Conservation (phyloP, 2,113 vertebrate genomes). For the Scophthalmus maximus region DNA sequence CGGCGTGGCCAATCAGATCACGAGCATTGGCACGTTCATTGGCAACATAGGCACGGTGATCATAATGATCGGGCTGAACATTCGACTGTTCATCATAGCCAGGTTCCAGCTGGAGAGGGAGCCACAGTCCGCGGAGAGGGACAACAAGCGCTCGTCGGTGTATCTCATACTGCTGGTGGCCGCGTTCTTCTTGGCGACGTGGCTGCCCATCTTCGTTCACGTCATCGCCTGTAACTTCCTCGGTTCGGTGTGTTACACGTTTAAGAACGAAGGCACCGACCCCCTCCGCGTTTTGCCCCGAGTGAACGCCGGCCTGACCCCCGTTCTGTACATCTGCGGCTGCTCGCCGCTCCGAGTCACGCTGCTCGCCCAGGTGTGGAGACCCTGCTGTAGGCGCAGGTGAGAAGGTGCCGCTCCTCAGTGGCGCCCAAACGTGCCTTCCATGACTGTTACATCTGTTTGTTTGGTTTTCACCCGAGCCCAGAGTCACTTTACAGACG, state of each 20-base stretch:
- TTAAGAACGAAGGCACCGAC: slow-evolving; percentile 81
- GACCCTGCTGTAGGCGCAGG: slow-evolving; percentile 54
- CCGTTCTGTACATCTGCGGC: slow-evolving; percentile 80
- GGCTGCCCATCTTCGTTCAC: slow-evolving; percentile 79
- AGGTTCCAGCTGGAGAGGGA: slow-evolving; percentile 78
- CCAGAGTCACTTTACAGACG: not conserved
- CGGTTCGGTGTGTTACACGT: slow-evolving; percentile 59
- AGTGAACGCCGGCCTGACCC: slow-evolving; percentile 79
- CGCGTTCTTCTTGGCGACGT: slow-evolving; percentile 75
- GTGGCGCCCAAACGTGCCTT: not conserved
- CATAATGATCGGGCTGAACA: slow-evolving; percentile 83
- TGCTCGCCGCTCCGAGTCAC: slow-evolving; percentile 71
- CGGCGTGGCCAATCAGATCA: slow-evolving; percentile 63
- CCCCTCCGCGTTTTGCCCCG: slow-evolving; percentile 79
- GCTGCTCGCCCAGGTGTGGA: slow-evolving; percentile 74
- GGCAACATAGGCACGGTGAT: slow-evolving; percentile 75
- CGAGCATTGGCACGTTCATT: slow-evolving; percentile 71
- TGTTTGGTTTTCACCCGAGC: no score
- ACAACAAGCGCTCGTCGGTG: slow-evolving; percentile 79
- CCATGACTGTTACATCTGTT: not conserved
- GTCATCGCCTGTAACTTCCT: slow-evolving; percentile 70
- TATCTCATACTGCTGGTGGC: slow-evolving; percentile 82
- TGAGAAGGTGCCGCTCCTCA: slow-evolving; percentile 20
- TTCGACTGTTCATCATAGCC: slow-evolving; percentile 79
- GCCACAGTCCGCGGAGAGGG: slow-evolving; percentile 71